Evolutionary conservation across 37 sponge, comb jelly and placozoan genomes (phyloP).

Genomic region (Tethya wilhelma): DNA sequence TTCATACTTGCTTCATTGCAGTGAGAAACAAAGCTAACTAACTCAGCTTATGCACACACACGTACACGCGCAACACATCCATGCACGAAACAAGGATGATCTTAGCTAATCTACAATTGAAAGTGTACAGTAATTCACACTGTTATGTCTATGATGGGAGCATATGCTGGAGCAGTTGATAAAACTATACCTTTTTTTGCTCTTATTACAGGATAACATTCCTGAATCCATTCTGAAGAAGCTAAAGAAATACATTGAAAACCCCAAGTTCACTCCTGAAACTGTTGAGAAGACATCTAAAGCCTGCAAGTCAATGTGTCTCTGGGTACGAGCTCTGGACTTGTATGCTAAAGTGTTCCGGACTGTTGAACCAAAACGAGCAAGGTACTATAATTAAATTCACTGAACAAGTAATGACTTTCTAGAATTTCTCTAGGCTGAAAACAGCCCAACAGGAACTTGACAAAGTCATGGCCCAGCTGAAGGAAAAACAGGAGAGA

Average conservation of each 20-base stretch:
- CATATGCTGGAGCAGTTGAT: too few species aligned
- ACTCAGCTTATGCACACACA: too few species aligned
- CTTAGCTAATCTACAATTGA: too few species aligned
- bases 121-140: too few species aligned
- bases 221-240: constrained; percentile 88
- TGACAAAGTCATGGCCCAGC: constrained; percentile 77
- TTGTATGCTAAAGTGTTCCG: constrained; percentile 91
- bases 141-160: too few species aligned
- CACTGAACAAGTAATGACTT: neutral
- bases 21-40: too few species aligned
- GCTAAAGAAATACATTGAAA: constrained; percentile 98
- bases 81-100: too few species aligned
- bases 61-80: too few species aligned
- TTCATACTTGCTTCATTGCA: too few species aligned
- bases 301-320: constrained; percentile 97
- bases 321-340: constrained; percentile 98
- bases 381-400: constrained; percentile 35
- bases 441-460: constrained; percentile 85
- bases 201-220: constrained; percentile 81
- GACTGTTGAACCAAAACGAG: constrained; percentile 97
- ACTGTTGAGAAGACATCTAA: constrained; percentile 93
- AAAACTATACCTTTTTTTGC: neutral
- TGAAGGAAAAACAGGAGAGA: constrained; percentile 90
- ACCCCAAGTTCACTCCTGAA: constrained; percentile 94
- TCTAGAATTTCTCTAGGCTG: constrained; percentile 44